Conservation (phyloP, 1,140 invertebrate genomes). For the Eumaeus atala region DNA sequence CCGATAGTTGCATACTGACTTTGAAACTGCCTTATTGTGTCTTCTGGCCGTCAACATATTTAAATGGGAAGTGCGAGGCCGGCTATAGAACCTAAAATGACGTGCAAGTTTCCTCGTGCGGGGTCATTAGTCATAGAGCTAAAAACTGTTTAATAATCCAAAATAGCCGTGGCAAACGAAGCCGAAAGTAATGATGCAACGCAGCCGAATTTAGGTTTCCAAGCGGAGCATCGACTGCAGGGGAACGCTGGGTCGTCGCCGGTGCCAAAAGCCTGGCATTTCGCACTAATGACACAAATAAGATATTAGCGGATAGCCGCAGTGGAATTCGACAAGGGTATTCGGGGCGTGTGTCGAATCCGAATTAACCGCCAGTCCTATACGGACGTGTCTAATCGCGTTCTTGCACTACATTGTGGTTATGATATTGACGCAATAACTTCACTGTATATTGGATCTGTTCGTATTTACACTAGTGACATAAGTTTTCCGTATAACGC, state of each 20-base stretch:
- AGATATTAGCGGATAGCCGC: conserved; percentile 67
- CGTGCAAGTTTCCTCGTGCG: conserved; percentile 47
- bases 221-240: conserved; percentile 59
- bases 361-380: conserved; percentile 39
- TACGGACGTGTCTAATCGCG: conserved; percentile 10
- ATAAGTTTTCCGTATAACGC: too few species aligned
- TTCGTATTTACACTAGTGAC: too few species aligned
- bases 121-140: conserved; percentile 43
- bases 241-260: conserved; percentile 45
- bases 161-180: conserved; percentile 70
- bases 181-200: conserved; percentile 71
- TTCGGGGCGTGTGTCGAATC: conserved; percentile 53
- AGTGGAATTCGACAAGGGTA: conserved; percentile 45
- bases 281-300: conserved; percentile 72
- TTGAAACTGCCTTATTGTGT: conserved; percentile 52
- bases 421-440: neutral
- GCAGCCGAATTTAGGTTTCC: conserved; percentile 60
- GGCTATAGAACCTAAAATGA: conserved; percentile 44
- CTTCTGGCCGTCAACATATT: conserved; percentile 48
- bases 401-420: neutral
- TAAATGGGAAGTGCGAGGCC: conserved; percentile 55
- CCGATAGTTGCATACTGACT: conserved; percentile 41
- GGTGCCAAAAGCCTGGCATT: conserved; percentile 69
- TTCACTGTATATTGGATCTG: neutral
- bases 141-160: conserved; percentile 36